Base-by-base conservation (phyloP, 2,888 invertebrate species). In the Cancer borealis region DNA sequence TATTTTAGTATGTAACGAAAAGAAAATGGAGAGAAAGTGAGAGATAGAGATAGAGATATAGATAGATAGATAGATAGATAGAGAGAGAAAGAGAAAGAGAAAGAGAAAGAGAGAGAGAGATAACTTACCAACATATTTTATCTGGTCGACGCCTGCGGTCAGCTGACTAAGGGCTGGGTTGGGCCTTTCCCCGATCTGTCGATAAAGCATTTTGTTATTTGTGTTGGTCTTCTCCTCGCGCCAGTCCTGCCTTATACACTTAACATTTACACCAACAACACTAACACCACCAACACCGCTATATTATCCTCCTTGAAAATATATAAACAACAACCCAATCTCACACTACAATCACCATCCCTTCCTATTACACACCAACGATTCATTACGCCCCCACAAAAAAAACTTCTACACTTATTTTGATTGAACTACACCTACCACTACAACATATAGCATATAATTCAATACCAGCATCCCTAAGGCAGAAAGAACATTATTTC, bases 61-160 rank as follows among this genome's bases (percentile, higher is more conserved):
- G 45, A 46, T 47, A 45, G 47, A 46, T n/a, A 89, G 47, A 89
- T 26, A 47, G 89, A 30, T 3, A 49, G 92, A 49, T 87, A 87
- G 92, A 87, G 84, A 73, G 92, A 79, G 79, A 92, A 84, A 92
- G 92, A 92, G 91, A 45, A 45, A 91, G 79, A 73, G 47, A 17
- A 88, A 92, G 30, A 60, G 26, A 46, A 21, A 46, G 14, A 21
- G 4, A 8, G 26, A n/a, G 46, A 88, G 47, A 46, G 21, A 88
- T 0, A 30, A 90, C 93, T 93, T 88, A 93, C 93, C 93, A 46
- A 93, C 89, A 93, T 90, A 89, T 54, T 93, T 93, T 10, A 93
- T 93, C 89, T 93, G 45, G 79, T 93, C 90, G 17, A 90, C 90
- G 5, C 93, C 93, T 30, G 89, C 93, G 30, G 93, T 93, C 45